A percentile compares a stretch with the other conserved stretches of the same genome.
Conservation (phyloP, 2,888 invertebrate genomes). For the Eubasilissa splendida region DNA sequence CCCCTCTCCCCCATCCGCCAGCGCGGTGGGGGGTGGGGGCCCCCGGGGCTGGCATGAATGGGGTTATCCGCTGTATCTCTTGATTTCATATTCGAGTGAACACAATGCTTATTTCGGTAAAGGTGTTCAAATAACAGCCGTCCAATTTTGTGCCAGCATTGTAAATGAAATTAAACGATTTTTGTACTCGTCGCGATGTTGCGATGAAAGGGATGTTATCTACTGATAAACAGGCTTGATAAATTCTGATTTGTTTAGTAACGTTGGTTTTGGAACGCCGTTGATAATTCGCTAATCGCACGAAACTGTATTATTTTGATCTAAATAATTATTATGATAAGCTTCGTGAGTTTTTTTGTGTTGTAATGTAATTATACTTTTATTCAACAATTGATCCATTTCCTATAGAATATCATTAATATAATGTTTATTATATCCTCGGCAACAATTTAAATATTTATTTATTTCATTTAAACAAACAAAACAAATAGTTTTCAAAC, state of each 20-base stretch:
- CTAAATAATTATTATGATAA: too few relatives aligned
- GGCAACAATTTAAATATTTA: too few relatives aligned
- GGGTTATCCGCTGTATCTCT: slow-evolving; percentile 43
- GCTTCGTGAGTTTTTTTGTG: too few relatives aligned
- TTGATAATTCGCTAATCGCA: slow-evolving; percentile 17
- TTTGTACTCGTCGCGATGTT: slow-evolving; percentile 23
- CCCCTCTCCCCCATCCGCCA: slow-evolving; percentile 4
- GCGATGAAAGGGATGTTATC: slow-evolving; percentile 12
- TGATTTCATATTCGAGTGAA: slow-evolving; percentile 45
- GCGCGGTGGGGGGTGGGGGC: not conserved
- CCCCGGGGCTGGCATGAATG: slow-evolving; percentile 30
- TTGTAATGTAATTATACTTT: too few relatives aligned
- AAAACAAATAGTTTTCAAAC: too few relatives aligned
- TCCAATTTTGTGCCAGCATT: slow-evolving; percentile 37
- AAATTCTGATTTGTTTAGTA: slow-evolving; percentile 8
- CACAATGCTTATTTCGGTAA: slow-evolving; percentile 43
- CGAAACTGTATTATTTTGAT: too few relatives aligned
- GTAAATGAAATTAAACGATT: slow-evolving; percentile 45
- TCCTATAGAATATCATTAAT: too few relatives aligned
- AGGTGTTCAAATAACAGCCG: slow-evolving; percentile 47
- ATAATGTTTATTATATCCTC: too few relatives aligned
- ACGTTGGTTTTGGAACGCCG: not conserved
- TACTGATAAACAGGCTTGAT: slow-evolving; percentile 17
- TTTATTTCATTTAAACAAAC: too few relatives aligned
- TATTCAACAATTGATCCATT: too few relatives aligned